Conservation (phyloP, 92 coral and sea anemone genomes). For the Isaurus tuberculatus region DNA sequence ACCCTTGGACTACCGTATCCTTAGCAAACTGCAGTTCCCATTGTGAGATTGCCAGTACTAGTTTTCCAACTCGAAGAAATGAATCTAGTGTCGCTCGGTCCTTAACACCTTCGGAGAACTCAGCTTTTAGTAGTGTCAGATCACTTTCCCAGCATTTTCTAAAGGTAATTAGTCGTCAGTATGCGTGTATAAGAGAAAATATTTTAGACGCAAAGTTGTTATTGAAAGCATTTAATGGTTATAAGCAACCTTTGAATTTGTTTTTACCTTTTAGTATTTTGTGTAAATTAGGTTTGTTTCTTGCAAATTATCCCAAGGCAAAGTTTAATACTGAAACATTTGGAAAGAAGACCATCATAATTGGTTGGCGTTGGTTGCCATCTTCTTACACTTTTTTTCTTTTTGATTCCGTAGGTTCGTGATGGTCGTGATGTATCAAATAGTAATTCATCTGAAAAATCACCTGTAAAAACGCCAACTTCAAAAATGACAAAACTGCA, state of each 20-base stretch:
- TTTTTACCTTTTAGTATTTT: too few species aligned
- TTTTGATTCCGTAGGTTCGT: background rate
- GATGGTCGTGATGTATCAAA: background rate
- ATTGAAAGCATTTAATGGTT: too few species aligned
- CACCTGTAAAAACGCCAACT: background rate
- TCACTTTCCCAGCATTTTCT: constrained; percentile 28
- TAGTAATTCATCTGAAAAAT: constrained; percentile 12
- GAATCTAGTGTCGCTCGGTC: constrained; percentile 7
- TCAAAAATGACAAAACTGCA: background rate
- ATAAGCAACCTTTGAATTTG: too few species aligned
- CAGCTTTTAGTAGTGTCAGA: constrained; percentile 77
- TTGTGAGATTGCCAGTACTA: background rate
- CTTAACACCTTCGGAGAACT: constrained; percentile 69
- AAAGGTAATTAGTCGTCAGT: constrained; percentile 35
- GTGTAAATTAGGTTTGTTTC: too few species aligned
- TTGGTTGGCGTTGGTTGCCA: background rate
- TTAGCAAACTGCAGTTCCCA: constrained; percentile 31
- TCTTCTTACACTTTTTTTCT: background rate
- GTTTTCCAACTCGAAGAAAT: constrained; percentile 14
- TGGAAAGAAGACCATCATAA: background rate
- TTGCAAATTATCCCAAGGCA: too few species aligned
- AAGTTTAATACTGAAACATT: background rate
- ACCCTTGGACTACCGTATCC: constrained; percentile 67
- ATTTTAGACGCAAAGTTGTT: background rate
- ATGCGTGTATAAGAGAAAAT: background rate